phyloP scores from a whole-genome alignment of 2,888 invertebrate species.

The Plagodis pulveraria region DNA sequence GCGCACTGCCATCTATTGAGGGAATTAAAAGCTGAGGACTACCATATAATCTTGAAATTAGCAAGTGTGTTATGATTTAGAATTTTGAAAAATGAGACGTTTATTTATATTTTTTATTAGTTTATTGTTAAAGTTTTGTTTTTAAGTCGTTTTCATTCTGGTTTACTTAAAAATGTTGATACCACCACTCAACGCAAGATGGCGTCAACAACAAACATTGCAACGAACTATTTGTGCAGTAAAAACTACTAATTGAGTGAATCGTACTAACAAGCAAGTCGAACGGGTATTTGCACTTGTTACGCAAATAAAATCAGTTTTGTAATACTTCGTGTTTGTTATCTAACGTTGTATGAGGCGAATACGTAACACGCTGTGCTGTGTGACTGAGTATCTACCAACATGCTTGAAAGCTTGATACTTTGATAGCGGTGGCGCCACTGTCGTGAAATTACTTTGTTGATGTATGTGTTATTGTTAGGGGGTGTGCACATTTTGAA shows the following conservation, averaged over 20 bases:
- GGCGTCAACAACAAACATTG: conserved; percentile 38
- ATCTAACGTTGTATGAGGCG: conserved; percentile 32
- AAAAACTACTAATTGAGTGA: conserved; percentile 22
- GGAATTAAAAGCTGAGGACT: not conserved
- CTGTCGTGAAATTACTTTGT: conserved; percentile 3
- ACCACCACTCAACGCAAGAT: conserved; percentile 56
- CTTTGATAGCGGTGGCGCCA: conserved; percentile 12
- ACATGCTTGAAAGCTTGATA: not conserved
- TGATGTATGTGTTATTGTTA: too few relatives aligned
- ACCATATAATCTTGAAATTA: conserved; percentile 8
- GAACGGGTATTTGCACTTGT: conserved; percentile 20
- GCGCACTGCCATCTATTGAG: conserved; percentile 60
- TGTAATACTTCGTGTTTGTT: conserved; percentile 35
- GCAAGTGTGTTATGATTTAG: too few relatives aligned
- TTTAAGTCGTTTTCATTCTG: too few relatives aligned
- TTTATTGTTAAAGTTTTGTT: too few relatives aligned
- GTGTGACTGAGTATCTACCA: conserved; percentile 2
- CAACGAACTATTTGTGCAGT: conserved; percentile 12
- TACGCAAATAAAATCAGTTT: conserved; percentile 36
- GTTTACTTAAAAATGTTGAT: conserved; percentile 18
- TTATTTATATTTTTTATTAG: too few relatives aligned
- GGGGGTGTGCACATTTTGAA: too few relatives aligned
- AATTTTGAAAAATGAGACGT: too few relatives aligned
- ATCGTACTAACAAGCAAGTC: conserved; percentile 25
- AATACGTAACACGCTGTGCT: conserved; percentile 27